phyloP scores from a whole-genome alignment of 2,113 vertebrate genomes.

The Mohoua ochrocephala region DNA sequence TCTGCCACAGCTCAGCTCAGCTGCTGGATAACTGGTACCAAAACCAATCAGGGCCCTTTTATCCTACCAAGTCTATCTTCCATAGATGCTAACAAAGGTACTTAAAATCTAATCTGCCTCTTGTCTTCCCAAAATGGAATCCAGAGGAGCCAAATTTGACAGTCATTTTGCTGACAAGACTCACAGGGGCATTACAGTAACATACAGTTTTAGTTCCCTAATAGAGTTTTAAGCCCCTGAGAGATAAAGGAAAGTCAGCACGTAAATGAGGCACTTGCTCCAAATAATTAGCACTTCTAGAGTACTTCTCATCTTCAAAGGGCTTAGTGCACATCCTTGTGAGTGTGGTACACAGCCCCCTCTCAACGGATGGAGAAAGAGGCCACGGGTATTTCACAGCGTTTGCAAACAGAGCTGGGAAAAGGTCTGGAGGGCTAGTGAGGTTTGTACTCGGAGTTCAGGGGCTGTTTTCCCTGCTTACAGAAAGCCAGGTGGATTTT shows the following conservation, averaged over 20 bases:
- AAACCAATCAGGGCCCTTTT: constrained; percentile 26
- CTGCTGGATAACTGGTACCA: constrained; percentile 10
- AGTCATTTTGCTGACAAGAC: background rate
- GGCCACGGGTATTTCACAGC: background rate
- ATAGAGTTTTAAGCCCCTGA: constrained; percentile 43
- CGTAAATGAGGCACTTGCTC: background rate
- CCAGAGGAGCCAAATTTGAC: constrained; percentile 22
- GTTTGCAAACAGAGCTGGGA: background rate
- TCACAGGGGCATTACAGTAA: background rate
- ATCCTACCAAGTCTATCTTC: background rate
- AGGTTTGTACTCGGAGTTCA: background rate
- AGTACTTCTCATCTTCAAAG: constrained; percentile 13
- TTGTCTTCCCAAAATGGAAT: constrained; percentile 43
- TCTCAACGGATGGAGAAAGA: background rate
- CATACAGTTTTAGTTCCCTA: constrained; percentile 17
- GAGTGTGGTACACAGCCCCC: background rate
- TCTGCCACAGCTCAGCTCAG: constrained; percentile 4
- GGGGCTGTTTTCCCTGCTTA: background rate
- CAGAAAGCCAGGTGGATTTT: background rate
- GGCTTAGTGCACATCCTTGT: background rate
- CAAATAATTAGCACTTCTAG: constrained; percentile 42
- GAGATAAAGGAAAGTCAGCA: constrained; percentile 15
- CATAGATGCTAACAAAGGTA: background rate
- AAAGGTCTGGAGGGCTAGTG: background rate
- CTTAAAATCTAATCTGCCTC: constrained; percentile 45